Conservation (phyloP, 2,113 vertebrate species). For the Poecile atricapillus region DNA sequence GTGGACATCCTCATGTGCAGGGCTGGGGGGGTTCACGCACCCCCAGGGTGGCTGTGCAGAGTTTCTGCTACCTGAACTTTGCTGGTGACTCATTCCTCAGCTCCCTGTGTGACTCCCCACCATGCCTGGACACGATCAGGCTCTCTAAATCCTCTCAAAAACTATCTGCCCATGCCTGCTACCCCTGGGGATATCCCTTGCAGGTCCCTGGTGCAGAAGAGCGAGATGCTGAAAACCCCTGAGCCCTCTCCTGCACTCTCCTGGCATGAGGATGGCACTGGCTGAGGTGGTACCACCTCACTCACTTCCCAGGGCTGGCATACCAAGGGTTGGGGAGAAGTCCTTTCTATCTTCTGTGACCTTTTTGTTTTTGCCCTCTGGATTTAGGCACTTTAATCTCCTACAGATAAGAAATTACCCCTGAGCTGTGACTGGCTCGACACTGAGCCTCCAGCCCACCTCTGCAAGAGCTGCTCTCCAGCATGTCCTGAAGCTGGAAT, state of each 20-base stretch:
- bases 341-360: background rate
- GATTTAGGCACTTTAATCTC: background rate
- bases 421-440: fast-evolving
- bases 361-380: background rate
- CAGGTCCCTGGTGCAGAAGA: background rate
- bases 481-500: background rate
- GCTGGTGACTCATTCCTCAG: background rate
- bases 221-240: fast-evolving
- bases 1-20: background rate
- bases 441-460: background rate
- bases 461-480: background rate
- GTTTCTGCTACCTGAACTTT: background rate
- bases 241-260: background rate
- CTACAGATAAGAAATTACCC: background rate
- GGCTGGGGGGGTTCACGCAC: background rate
- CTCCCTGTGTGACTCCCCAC: background rate
- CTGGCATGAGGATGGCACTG: background rate
- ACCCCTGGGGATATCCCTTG: background rate
- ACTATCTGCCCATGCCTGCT: background rate
- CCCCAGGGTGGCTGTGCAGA: fast-evolving
- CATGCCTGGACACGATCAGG: background rate
- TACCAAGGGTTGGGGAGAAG: background rate
- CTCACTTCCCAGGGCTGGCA: background rate
- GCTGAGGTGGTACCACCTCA: background rate
- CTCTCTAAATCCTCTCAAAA: background rate